These are phyloP conservation scores for Sebastes trivittatus DNA, from an alignment of 2,797 vertebrate genomes.

Conservation along the genomic window DNA sequence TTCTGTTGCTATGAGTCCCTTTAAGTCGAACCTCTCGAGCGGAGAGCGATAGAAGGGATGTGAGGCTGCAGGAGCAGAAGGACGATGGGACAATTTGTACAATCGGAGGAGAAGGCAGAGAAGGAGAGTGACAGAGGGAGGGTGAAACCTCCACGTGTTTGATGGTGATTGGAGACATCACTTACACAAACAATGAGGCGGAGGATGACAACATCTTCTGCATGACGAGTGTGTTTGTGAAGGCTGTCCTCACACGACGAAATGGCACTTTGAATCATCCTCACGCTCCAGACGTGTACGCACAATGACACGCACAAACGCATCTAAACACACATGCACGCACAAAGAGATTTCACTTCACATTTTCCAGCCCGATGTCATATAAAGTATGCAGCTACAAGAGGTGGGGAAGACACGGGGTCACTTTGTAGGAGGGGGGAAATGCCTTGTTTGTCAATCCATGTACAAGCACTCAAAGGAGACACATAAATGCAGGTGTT, in stretches of 20 bases:
- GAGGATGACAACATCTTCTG: constrained; percentile 79
- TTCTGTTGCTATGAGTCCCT: constrained; percentile 14
- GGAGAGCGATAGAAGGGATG: constrained; percentile 29
- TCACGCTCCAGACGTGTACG: constrained; percentile 80
- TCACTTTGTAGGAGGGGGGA: constrained; percentile 50
- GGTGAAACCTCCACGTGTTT: constrained; percentile 71
- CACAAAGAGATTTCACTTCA: constrained; percentile 84
- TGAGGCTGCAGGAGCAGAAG: constrained; percentile 62
- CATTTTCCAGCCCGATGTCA: constrained; percentile 89
- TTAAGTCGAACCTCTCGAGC: constrained; percentile 43
- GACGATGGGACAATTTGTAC: constrained; percentile 73
- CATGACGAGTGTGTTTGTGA: constrained; percentile 93
- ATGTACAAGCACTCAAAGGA: constrained; percentile 11
- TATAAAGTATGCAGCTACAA: constrained; percentile 58
- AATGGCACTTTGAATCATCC: constrained; percentile 92
- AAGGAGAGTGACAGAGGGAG: constrained; percentile 67
- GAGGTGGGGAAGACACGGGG: constrained; percentile 43
- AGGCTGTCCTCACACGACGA: constrained; percentile 89
- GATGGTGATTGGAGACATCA: constrained; percentile 78
- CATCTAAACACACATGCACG: constrained; percentile 54
- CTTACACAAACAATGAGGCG: constrained; percentile 77
- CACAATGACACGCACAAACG: constrained; percentile 46
- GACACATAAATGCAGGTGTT: constrained; percentile 33
- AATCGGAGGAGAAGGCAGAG: constrained; percentile 56
- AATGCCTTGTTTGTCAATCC: constrained; percentile 53